Evolutionary conservation across 2,797 vertebrate genomes (phyloP), one percentile per base, ranked within the genome.

Genomic region (Parauchenoglanis punctatus): DNA sequence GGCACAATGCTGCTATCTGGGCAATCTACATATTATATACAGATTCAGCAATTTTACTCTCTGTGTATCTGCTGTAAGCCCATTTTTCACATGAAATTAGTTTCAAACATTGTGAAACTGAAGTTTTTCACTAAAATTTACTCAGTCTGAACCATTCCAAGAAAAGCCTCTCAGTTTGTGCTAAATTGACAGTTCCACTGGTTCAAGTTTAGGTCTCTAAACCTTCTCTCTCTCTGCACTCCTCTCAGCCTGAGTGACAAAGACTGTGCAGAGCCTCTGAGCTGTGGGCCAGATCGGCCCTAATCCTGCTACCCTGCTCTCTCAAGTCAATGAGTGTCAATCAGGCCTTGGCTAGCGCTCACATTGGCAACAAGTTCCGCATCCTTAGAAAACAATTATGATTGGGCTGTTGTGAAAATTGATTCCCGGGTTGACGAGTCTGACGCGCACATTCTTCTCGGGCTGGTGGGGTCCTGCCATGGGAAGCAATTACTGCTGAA

Each of bases 401-500:
- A 96, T 96, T 93, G 95, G 93, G 96, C 94, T 95, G 94, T 92
- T 92, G 95, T 95, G 96, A 95, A 96, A 97, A 97, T 97, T 96
- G 96, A 97, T 97, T 97, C 96, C 97, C 94, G 92, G 94, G 95
- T 94, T 95, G 95, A 95, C 91, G 93, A 94, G 94, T 94, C 93
- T 87, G 87, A 91, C 63, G 85, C 58, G 85, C 86, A 82, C 94
- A 94, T 93, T 95, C 94, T 95, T 95, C 93, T 94, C 94, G 92
- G 93, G 96, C 96, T 96, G 95, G 95, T 94, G 93, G 96, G 97
- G 96, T 97, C 97, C 97, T 97, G 97, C 97, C 97, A 97, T 98
- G 98, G 98, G 97, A 99, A 97, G 97, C 97, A 98, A 99, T 99
- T 99, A 98, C 96, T 89, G 95, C 97, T 96, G 95, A 97, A 97